These are phyloP conservation scores for Steinernema feltiae DNA, from an alignment of 1,140 invertebrate species.

Conservation along the genomic window DNA sequence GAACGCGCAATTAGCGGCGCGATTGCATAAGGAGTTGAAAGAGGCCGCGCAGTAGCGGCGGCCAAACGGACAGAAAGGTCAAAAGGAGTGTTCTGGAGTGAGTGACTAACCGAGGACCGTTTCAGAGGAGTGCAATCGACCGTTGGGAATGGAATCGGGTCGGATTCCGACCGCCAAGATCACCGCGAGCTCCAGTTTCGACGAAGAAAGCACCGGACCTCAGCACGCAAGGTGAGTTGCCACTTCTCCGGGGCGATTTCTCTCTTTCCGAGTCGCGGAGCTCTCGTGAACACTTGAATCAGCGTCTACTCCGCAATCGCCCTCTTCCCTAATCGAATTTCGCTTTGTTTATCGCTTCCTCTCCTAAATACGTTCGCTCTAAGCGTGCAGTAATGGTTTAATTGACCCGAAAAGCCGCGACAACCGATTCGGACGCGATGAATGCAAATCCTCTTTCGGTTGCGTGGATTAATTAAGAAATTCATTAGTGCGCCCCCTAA, in stretches of 20 bases:
- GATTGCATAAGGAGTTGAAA: constrained; percentile 5
- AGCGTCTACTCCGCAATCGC: too few relatives aligned
- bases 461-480: constrained; percentile 9
- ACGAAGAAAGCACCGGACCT: constrained; percentile 60
- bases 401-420: neutral
- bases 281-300: too few relatives aligned
- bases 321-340: constrained; percentile 11
- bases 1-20: neutral
- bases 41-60: neutral
- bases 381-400: constrained; percentile 1
- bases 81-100: neutral
- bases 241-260: neutral
- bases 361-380: neutral
- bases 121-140: constrained; percentile 58
- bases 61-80: neutral
- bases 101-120: neutral
- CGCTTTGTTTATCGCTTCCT: constrained; percentile 6
- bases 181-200: constrained; percentile 59
- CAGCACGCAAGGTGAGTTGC: constrained; percentile 61
- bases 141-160: constrained; percentile 59
- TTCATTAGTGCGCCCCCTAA: neutral
- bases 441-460: constrained; percentile 15
- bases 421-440: neutral
- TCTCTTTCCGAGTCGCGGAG: neutral
- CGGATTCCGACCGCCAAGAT: constrained; percentile 59